Conservation (phyloP, 2,113 vertebrate genomes). For the Columba livia region DNA sequence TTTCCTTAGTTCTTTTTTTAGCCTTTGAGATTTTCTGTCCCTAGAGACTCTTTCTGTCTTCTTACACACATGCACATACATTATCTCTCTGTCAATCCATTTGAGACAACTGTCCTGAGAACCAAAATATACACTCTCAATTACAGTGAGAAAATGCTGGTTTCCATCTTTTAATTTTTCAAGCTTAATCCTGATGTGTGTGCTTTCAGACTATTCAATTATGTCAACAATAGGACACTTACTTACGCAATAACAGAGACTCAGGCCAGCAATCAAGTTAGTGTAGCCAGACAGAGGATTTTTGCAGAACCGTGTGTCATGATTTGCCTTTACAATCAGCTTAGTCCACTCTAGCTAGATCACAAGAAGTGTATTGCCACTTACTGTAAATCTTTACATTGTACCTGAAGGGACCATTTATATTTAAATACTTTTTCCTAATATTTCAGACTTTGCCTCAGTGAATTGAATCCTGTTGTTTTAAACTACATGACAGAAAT, state of each 20-base stretch:
- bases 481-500: constrained; percentile 80
- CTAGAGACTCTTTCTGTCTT: not conserved
- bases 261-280: not conserved
- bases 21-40: not conserved
- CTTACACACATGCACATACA: accelerated
- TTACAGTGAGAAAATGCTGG: not conserved
- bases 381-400: not conserved
- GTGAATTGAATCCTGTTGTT: constrained; percentile 78
- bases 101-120: not conserved
- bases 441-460: constrained; percentile 73
- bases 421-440: not conserved
- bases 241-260: not conserved
- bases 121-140: not conserved
- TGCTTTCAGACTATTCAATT: constrained; percentile 9
- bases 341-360: not conserved
- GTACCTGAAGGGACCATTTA: not conserved
- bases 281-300: not conserved
- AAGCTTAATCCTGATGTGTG: not conserved
- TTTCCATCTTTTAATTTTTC: not conserved
- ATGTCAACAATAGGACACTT: constrained; percentile 4
- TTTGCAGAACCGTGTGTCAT: not conserved
- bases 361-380: not conserved
- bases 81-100: not conserved
- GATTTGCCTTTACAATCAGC: not conserved
- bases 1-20: not conserved